phyloP scores from a whole-genome alignment of 2,113 vertebrate genomes.

The Sinocyclocheilus grahami region DNA sequence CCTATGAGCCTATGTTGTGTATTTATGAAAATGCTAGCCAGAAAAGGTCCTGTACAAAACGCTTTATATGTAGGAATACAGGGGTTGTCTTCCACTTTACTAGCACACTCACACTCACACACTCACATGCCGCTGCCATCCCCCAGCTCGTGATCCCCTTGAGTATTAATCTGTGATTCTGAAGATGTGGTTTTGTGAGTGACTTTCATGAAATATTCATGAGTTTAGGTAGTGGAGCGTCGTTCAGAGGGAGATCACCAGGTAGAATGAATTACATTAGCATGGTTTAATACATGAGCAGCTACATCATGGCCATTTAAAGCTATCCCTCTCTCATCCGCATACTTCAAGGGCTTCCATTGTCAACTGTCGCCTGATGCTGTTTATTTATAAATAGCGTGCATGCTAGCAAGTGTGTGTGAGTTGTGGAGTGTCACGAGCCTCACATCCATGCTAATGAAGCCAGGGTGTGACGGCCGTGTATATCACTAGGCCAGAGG shows the following conservation, averaged over 20 bases:
- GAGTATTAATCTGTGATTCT: slow-evolving; percentile 68
- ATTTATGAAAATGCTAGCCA: background rate
- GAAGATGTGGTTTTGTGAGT: slow-evolving; percentile 63
- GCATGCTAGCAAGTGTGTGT: background rate
- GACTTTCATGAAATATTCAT: slow-evolving; percentile 68
- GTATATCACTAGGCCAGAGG: background rate
- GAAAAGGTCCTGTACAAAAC: background rate
- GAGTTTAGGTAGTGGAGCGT: slow-evolving; percentile 40
- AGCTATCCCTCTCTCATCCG: slow-evolving; percentile 28
- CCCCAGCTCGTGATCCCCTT: slow-evolving; percentile 12
- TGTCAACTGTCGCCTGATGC: slow-evolving; percentile 27
- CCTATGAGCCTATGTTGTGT: background rate
- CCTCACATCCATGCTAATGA: slow-evolving; percentile 18
- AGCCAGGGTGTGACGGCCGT: background rate
- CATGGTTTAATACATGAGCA: slow-evolving; percentile 61
- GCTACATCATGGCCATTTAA: slow-evolving; percentile 57
- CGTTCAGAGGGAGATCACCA: slow-evolving; percentile 62
- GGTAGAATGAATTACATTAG: slow-evolving; percentile 65
- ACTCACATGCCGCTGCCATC: slow-evolving; percentile 29
- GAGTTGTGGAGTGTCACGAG: background rate
- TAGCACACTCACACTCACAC: background rate
- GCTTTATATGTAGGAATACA: background rate
- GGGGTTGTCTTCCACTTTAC: background rate
- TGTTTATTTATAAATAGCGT: slow-evolving; percentile 54
- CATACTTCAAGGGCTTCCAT: slow-evolving; percentile 39